Percentiles rank a stretch among this genome's conserved stretches.
Evolutionary conservation across 2,797 vertebrate genomes (phyloP).

Genomic region (Propithecus perrieri): DNA sequence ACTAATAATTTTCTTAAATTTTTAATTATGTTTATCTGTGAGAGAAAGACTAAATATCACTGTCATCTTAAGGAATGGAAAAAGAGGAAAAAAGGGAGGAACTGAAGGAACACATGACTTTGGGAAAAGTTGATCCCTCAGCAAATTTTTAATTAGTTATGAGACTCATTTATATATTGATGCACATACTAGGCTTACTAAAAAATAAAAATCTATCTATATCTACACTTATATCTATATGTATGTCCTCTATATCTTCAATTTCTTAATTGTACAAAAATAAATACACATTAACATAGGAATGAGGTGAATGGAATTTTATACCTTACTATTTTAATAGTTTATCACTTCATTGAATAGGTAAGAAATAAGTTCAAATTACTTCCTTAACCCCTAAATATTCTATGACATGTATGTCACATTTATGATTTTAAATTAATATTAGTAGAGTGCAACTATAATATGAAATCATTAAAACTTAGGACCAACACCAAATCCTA

Average conservation of each 20-base stretch:
- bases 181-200: not conserved
- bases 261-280: not conserved
- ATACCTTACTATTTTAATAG: not conserved
- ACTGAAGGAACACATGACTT: not conserved
- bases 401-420: not conserved
- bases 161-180: not conserved
- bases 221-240: not conserved
- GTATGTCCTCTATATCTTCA: not conserved
- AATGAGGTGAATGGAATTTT: not conserved
- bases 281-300: not conserved
- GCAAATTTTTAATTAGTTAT: not conserved
- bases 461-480: not conserved
- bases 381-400: not conserved
- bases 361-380: not conserved
- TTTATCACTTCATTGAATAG: not conserved
- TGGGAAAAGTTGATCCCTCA: not conserved
- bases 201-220: not conserved
- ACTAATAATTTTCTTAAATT: not conserved
- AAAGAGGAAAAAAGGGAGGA: not conserved
- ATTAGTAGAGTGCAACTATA: not conserved
- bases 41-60: not conserved
- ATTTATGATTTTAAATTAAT: not conserved
- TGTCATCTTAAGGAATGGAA: not conserved
- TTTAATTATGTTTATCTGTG: not conserved
- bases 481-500: not conserved